phyloP scores from a whole-genome alignment of 30 jellyfish, hydroid and myxozoan species.

The Cassiopea andromeda region DNA sequence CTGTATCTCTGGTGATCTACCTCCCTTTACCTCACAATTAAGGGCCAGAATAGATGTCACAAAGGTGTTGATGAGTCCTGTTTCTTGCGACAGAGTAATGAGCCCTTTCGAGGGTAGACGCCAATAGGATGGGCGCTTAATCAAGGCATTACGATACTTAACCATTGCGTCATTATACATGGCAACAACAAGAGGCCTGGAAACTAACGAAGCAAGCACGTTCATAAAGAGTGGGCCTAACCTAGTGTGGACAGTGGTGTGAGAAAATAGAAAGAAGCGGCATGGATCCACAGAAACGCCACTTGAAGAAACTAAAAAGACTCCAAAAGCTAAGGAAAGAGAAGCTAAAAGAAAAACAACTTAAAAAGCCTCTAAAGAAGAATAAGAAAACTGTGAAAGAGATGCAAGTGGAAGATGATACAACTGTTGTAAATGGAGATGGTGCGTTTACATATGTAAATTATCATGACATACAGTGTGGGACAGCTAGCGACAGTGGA shows the following conservation, averaged over 20 bases:
- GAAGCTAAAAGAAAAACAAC: constrained; percentile 57
- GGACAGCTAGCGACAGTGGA: no score
- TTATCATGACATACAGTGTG: background rate
- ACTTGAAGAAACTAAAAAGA: constrained; percentile 74
- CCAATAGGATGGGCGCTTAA: no score
- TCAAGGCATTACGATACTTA: no score
- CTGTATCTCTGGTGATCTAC: no score
- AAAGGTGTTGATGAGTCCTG: no score
- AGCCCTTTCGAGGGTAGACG: no score
- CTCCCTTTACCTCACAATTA: no score
- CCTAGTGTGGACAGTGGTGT: background rate
- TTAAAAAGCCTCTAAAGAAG: background rate
- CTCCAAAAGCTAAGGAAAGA: constrained; percentile 71
- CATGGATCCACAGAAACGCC: constrained; percentile 85
- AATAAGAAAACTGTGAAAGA: constrained; percentile 7
- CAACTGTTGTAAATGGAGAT: background rate
- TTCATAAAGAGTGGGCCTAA: background rate
- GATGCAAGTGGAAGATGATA: background rate
- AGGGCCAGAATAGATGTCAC: no score
- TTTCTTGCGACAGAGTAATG: no score
- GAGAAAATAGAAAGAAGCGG: background rate
- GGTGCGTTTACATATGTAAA: background rate
- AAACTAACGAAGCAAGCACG: background rate
- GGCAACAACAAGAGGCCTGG: constrained; percentile 19
- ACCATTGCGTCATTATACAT: no score